Percentiles rank a stretch among this genome's conserved stretches.
These are phyloP conservation scores for Anolis carolinensis DNA, from an alignment of 2,113 vertebrate genomes.

Conservation along the genomic window DNA sequence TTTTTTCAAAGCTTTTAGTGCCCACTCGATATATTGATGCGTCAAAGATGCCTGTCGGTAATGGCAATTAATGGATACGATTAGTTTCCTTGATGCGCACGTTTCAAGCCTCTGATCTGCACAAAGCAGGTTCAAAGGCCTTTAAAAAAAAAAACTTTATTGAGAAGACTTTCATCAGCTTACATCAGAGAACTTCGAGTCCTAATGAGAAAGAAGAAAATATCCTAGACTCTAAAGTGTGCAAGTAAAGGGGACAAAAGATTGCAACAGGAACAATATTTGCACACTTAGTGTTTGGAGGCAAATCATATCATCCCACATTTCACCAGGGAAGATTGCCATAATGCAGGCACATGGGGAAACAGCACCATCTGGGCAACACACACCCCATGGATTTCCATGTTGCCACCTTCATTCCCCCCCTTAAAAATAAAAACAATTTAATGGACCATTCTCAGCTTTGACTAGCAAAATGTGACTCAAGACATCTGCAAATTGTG, in stretches of 20 bases:
- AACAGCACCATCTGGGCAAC: background rate
- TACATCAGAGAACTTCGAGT: background rate
- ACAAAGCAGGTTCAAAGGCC: background rate
- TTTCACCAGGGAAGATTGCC: background rate
- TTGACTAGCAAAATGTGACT: no score
- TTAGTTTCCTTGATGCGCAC: no score
- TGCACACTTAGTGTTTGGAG: no score
- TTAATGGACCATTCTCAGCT: no score
- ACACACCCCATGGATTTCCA: no score
- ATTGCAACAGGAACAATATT: background rate
- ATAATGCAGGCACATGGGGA: background rate
- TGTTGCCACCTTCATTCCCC: no score
- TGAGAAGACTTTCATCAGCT: background rate
- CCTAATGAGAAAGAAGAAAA: no score
- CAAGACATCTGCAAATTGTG: no score
- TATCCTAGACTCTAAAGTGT: background rate
- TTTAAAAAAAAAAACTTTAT: background rate
- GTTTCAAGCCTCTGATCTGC: background rate
- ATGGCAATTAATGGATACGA: constrained; percentile 4
- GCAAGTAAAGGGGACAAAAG: background rate
- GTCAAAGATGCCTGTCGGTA: background rate
- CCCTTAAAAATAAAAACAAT: no score
- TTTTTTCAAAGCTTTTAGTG: constrained; percentile 11
- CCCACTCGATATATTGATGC: background rate
- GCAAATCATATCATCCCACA: no score